Conservation (phyloP, 2,797 vertebrate genomes). For the Cryptoprocta ferox region DNA sequence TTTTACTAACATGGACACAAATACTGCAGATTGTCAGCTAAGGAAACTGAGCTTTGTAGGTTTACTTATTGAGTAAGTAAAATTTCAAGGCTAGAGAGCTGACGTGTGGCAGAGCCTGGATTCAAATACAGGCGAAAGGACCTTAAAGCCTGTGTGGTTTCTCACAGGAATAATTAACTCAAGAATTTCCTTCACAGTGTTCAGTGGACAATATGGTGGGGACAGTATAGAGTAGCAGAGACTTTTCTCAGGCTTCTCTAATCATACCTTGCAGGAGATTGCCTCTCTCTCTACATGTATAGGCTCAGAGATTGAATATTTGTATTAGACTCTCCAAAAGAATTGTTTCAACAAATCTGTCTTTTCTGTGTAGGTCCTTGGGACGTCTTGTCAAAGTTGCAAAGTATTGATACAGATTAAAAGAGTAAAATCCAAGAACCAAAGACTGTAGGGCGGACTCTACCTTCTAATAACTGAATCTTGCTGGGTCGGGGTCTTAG, state of each 20-base stretch:
- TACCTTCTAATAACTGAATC: background rate
- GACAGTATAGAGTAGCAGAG: background rate
- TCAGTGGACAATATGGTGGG: too few species aligned
- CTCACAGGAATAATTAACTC: background rate
- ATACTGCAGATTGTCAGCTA: background rate
- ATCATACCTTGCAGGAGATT: background rate
- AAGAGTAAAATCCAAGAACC: background rate
- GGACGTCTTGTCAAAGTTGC: background rate
- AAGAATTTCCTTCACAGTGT: background rate
- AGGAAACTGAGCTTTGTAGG: background rate
- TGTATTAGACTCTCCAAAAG: background rate
- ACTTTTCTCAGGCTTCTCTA: background rate
- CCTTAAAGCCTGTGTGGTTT: background rate
- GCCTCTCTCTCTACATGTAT: background rate
- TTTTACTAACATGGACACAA: background rate
- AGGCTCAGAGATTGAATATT: background rate
- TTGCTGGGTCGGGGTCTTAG: background rate
- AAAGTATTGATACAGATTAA: background rate
- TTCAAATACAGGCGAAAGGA: background rate
- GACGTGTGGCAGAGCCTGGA: background rate
- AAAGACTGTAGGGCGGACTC: background rate
- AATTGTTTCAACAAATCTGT: background rate
- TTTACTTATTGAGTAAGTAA: background rate
- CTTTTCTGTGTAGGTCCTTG: background rate
- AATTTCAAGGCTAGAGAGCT: background rate